Evolutionary conservation across 2,888 invertebrate genomes (phyloP).

Genomic region (Drosophila anomalata): DNA sequence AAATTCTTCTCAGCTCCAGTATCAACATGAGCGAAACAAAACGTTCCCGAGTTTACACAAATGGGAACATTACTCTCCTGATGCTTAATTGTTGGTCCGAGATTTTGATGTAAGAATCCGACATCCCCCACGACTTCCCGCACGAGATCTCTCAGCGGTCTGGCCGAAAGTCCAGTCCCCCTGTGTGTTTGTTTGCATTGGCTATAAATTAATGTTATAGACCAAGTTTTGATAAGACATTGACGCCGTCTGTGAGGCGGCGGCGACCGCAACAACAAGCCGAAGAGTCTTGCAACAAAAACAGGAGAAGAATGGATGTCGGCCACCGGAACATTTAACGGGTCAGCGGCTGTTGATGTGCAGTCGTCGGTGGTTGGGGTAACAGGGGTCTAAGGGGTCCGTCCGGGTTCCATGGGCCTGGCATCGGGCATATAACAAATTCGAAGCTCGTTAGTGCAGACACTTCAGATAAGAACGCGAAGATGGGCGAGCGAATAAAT

Average conservation of each 20-base stretch:
- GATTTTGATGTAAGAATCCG: constrained; percentile 53
- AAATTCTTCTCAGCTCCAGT: constrained; percentile 47
- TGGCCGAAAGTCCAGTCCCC: constrained; percentile 22
- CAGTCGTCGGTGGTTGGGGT: constrained; percentile 9
- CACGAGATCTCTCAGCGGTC: constrained; percentile 60
- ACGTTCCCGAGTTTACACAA: constrained; percentile 57
- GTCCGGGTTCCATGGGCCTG: constrained; percentile 16
- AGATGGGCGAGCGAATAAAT: constrained; percentile 66
- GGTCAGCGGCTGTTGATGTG: constrained; percentile 69
- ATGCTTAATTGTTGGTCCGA: constrained; percentile 63
- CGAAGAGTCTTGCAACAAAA: constrained; percentile 7
- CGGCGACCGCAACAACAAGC: constrained; percentile 24
- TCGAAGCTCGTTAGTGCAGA: constrained; percentile 72
- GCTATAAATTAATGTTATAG: constrained; percentile 78
- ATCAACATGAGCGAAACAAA: constrained; percentile 34
- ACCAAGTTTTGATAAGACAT: constrained; percentile 75
- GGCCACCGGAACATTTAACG: constrained; percentile 77
- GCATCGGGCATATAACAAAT: constrained; percentile 52
- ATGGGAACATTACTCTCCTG: constrained; percentile 50
- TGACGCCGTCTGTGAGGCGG: constrained; percentile 60
- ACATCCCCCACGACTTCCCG: constrained; percentile 20
- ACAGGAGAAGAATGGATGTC: constrained; percentile 12
- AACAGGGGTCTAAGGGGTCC: neutral
- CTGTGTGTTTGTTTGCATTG: constrained; percentile 40
- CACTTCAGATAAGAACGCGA: constrained; percentile 65